Evolutionary conservation across 2,888 invertebrate genomes (phyloP).

Genomic region (Trachelus troglodyta): DNA sequence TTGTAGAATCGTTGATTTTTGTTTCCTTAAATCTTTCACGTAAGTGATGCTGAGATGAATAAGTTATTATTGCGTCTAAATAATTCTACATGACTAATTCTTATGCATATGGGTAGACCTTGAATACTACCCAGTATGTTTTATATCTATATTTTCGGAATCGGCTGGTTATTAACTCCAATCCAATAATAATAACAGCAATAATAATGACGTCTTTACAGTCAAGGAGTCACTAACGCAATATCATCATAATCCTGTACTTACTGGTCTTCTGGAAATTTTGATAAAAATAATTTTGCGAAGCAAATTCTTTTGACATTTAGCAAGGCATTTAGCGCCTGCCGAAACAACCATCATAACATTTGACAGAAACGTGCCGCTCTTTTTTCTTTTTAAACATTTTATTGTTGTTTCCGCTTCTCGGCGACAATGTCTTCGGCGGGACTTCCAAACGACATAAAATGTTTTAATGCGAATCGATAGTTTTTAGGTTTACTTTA

Average conservation of each 20-base stretch:
- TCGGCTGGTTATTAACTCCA: background rate
- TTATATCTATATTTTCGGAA: background rate
- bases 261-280: background rate
- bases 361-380: background rate
- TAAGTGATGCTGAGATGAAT: background rate
- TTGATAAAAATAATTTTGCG: background rate
- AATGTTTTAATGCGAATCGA: background rate
- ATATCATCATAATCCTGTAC: background rate
- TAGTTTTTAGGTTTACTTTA: background rate
- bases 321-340: background rate
- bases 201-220: background rate
- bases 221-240: background rate
- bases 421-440: background rate
- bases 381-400: background rate
- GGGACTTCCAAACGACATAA: background rate
- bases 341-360: background rate
- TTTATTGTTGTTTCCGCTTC: background rate
- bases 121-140: background rate
- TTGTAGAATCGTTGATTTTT: background rate
- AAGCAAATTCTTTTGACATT: background rate
- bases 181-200: background rate
- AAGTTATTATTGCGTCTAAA: background rate
- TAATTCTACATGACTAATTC: background rate
- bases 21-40: background rate
- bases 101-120: background rate